Conservation (phyloP, 2,113 vertebrate species). For the Nothoprocta pentlandii region DNA sequence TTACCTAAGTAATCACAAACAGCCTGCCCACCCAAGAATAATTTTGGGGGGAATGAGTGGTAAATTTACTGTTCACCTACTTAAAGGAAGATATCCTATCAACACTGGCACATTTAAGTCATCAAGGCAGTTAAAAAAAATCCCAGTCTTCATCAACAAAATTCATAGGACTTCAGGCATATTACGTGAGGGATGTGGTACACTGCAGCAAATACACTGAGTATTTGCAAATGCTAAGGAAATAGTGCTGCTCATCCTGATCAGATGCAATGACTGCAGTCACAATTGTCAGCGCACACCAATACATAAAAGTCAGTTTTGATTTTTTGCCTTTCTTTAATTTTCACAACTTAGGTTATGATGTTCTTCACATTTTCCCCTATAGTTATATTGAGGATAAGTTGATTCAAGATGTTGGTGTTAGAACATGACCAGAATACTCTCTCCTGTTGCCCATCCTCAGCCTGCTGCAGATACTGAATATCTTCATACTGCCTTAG, state of each 20-base stretch:
- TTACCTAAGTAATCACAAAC: not conserved
- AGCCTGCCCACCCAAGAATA: not conserved
- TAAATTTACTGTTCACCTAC: constrained; percentile 2
- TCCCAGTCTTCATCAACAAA: not conserved
- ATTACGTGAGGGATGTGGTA: not conserved
- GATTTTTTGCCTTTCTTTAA: not conserved
- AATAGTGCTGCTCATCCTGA: not conserved
- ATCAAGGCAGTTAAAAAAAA: not conserved
- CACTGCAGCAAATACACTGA: not conserved
- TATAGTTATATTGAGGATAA: not conserved
- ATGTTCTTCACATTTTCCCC: not conserved
- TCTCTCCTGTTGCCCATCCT: not conserved
- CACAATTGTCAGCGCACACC: not conserved
- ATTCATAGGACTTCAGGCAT: not conserved
- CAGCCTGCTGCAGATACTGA: not conserved
- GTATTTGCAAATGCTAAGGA: not conserved
- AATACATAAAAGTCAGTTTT: not conserved
- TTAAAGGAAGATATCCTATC: not conserved
- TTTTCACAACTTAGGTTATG: not conserved
- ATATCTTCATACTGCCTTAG: not conserved
- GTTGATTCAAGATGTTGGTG: not conserved
- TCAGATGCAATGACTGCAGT: not conserved
- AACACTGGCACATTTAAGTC: not conserved
- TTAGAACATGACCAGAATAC: not conserved
- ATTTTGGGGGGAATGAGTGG: not conserved